Base-by-base conservation (phyloP, 2,113 vertebrate species). In the Rhinoderma darwinii region DNA sequence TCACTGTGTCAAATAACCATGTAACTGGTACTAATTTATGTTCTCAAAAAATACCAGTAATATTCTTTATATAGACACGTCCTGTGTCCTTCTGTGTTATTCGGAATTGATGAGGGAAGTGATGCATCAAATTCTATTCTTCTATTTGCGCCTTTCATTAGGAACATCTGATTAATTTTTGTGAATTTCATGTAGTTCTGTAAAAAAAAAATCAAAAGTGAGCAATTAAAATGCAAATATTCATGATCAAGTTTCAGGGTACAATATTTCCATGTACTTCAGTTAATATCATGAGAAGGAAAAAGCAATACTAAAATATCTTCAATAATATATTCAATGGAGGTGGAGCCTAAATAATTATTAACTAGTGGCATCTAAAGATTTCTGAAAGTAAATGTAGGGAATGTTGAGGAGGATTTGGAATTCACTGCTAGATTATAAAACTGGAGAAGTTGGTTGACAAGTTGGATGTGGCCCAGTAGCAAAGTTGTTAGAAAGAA, bases 1-100 rank as follows among this genome's bases (percentile, higher is more conserved):
- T 84, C 83, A 76, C 73, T 63, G 83, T 76, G 73, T 75, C 54
- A 76, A 74, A 59, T 22, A 75, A 84, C 43, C 68, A 72, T 59
- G 83, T 41, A 75, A 70, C 61, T 77, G 75, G 75, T 51, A 77
- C 47, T 32, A 50, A 77, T 50, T 51, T 32, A 51, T 77, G 44
- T 77, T 51, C 75, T 77, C 44, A 32, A 70, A 37, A 70, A 70
- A 70, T 35, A 77, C 75, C 10, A 77, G 75, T 51, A 32, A 77
- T 77, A 77, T 77, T 77, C 47, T 77, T 47, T 77, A 77, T 77
- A 30, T 76, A 50, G 32, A 41, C 27, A 9, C 15, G 30, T 51
- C 27, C n/a, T 77, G 75, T 77, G 75, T 77, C 44, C 44, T 77
- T 32, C 75, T 10, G 15, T 77, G 75, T 51, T 76, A 50, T 47